Percentiles rank a stretch among this genome's conserved stretches.
phyloP scores from a whole-genome alignment of 2,113 vertebrate genomes.

The Xyrauchen texanus region DNA sequence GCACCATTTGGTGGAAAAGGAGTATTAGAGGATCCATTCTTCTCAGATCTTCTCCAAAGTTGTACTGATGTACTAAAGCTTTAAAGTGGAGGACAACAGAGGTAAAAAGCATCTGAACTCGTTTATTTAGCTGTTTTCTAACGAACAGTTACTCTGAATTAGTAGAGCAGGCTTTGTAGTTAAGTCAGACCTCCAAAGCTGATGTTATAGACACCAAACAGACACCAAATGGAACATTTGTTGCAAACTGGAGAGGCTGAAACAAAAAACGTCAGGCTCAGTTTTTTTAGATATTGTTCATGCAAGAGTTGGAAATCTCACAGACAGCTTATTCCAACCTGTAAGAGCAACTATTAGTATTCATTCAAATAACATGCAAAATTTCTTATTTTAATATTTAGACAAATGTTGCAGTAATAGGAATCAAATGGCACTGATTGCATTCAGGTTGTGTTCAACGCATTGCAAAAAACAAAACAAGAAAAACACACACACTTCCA shows the following conservation, averaged over 20 bases:
- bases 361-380: slow-evolving; percentile 20
- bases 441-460: no score
- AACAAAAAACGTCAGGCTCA: slow-evolving; percentile 48
- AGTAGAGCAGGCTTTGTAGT: neutral
- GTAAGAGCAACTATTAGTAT: slow-evolving; percentile 47
- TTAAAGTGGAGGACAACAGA: neutral
- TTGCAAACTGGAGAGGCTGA: slow-evolving; percentile 39
- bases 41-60: neutral
- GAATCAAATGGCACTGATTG: no score
- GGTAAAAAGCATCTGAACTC: neutral
- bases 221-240: slow-evolving; percentile 48
- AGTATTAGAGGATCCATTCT: no score
- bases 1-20: no score
- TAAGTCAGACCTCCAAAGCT: slow-evolving; percentile 40
- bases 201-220: slow-evolving; percentile 21
- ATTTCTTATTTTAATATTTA: no score
- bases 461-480: no score
- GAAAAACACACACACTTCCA: neutral
- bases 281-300: slow-evolving; percentile 47
- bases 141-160: neutral
- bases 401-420: no score
- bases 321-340: slow-evolving; percentile 50
- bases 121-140: slow-evolving; percentile 2
- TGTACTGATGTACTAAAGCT: neutral
- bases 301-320: slow-evolving; percentile 48